A percentile compares a stretch with the other conserved stretches of the same genome.
phyloP scores from a whole-genome alignment of 2,113 vertebrate genomes.

The Kryptolebias marmoratus region DNA sequence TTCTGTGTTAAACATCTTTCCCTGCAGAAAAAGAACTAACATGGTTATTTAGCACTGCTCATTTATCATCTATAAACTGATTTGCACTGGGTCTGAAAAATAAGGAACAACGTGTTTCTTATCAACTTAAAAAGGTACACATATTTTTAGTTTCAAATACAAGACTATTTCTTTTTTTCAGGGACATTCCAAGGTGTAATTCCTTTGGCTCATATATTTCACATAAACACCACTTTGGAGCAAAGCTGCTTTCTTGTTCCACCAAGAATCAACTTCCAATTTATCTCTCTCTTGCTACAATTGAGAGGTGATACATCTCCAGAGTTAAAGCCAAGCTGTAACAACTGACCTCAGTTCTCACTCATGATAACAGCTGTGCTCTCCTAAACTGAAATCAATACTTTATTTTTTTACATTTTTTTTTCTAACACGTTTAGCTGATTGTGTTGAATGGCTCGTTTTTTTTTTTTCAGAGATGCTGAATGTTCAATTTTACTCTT shows the following conservation, averaged over 20 bases:
- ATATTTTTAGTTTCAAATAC: too few species aligned
- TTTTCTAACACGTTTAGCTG: slow-evolving; percentile 40
- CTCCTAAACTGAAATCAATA: slow-evolving; percentile 70
- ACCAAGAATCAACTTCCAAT: slow-evolving; percentile 59
- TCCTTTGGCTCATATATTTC: slow-evolving; percentile 23
- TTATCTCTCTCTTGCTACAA: slow-evolving; percentile 42
- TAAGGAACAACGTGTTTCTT: too few species aligned
- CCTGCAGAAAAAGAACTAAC: too few species aligned
- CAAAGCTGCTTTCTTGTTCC: slow-evolving; percentile 50
- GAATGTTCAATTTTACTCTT: slow-evolving; percentile 19
- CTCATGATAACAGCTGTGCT: slow-evolving; percentile 46
- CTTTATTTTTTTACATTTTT: slow-evolving; percentile 60
- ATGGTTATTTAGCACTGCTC: too few species aligned
- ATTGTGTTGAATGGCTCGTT: slow-evolving; percentile 12
- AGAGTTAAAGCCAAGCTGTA: slow-evolving; percentile 45
- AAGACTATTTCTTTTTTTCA: too few species aligned
- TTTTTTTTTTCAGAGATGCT: neutral
- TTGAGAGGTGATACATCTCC: slow-evolving; percentile 67
- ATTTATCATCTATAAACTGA: too few species aligned
- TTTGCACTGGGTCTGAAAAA: too few species aligned
- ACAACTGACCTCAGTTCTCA: slow-evolving; percentile 62
- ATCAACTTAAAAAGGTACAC: too few species aligned
- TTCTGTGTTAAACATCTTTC: too few species aligned
- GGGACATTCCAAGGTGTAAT: too few species aligned
- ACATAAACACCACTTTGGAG: slow-evolving; percentile 55